These are phyloP conservation scores for Cyclina sinensis DNA, from an alignment of 1,140 invertebrate species.

Conservation along the genomic window DNA sequence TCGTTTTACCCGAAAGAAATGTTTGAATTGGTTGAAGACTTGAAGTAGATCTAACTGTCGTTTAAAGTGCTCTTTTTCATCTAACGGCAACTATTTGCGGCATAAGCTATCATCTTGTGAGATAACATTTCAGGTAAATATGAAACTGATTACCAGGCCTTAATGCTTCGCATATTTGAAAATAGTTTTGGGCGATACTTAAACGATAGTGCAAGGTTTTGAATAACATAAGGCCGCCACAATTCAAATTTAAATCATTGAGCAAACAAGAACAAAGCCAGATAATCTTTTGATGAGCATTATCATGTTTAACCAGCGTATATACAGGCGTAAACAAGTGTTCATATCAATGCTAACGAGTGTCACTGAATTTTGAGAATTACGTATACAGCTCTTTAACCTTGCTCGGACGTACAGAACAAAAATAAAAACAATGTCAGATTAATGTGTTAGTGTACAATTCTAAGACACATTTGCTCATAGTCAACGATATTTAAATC, in stretches of 20 bases:
- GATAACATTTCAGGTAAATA: too few species aligned
- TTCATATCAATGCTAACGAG: slow-evolving; percentile 7
- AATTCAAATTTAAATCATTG: slow-evolving; percentile 41
- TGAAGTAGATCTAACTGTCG: too few species aligned
- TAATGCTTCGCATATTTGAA: not conserved
- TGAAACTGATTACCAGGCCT: not conserved
- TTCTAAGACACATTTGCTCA: slow-evolving; percentile 16
- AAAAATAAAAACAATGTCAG: slow-evolving; percentile 40
- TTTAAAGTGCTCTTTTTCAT: too few species aligned
- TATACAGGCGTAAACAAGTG: slow-evolving; percentile 48
- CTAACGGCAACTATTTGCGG: too few species aligned
- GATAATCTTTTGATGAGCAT: slow-evolving; percentile 41
- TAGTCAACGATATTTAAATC: slow-evolving; percentile 39
- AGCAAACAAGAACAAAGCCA: slow-evolving; percentile 40
- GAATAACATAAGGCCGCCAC: slow-evolving; percentile 23
- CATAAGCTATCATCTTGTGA: too few species aligned
- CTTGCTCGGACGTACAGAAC: not conserved
- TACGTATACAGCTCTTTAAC: slow-evolving; percentile 51
- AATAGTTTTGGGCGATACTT: slow-evolving; percentile 23
- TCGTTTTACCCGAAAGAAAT: too few species aligned
- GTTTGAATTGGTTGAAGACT: too few species aligned
- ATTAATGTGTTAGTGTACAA: slow-evolving; percentile 54
- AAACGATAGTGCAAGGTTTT: slow-evolving; percentile 27
- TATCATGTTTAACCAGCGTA: slow-evolving; percentile 43
- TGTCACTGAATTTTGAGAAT: slow-evolving; percentile 1